Percentiles rank a stretch among this genome's conserved stretches.
Evolutionary conservation across 2,113 vertebrate genomes (phyloP).

Genomic region (Ginglymostoma cirratum): DNA sequence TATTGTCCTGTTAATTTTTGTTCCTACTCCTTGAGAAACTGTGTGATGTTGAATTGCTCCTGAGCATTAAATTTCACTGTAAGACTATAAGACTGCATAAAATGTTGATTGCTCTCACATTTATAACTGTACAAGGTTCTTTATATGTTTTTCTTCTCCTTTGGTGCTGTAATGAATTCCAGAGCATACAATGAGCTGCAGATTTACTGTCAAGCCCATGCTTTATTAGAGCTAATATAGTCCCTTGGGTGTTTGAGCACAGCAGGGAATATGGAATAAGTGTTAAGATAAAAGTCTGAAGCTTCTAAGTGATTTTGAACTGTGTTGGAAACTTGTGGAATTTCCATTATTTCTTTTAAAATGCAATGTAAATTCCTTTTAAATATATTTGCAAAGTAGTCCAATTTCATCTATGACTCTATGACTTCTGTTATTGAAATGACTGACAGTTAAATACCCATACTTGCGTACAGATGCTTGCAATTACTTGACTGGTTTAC

Average conservation of each 20-base stretch:
- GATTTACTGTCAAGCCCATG: not conserved
- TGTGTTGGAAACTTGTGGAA: conserved; percentile 10
- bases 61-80: conserved; percentile 4
- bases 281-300: conserved; percentile 25
- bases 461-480: not conserved
- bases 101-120: not conserved
- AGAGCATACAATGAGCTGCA: not conserved
- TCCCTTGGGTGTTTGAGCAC: not conserved
- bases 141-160: not conserved
- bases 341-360: conserved; percentile 20
- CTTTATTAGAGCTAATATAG: not conserved
- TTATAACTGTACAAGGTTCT: conserved; percentile 11
- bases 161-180: conserved; percentile 19
- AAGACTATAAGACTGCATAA: not conserved
- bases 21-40: not conserved
- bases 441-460: not conserved
- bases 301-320: conserved; percentile 10
- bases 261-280: not conserved
- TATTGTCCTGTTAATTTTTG: not conserved
- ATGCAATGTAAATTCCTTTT: not conserved
- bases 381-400: not conserved
- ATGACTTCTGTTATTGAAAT: not conserved
- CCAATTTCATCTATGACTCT: not conserved
- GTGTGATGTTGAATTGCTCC: not conserved
- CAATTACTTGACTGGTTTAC: not conserved